Conservation (phyloP, 2,113 vertebrate genomes). For the Malurus elegans region DNA sequence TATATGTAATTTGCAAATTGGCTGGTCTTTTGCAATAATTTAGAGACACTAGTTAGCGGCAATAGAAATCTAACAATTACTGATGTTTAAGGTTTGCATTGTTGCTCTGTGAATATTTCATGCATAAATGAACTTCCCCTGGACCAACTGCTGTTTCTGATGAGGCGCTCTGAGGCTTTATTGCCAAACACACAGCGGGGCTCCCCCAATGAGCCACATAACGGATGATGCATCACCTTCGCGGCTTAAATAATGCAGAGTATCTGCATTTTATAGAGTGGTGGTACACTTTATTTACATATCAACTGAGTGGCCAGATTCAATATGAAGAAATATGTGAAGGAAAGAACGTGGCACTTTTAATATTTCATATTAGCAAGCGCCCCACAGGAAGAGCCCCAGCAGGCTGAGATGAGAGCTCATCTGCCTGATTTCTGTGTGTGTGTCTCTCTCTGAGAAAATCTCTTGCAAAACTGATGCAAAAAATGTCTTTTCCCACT, state of each 20-base stretch:
- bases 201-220: conserved; percentile 83
- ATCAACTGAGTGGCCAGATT: conserved; percentile 77
- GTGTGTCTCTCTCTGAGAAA: background rate
- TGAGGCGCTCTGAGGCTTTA: conserved; percentile 85
- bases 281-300: conserved; percentile 82
- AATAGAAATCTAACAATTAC: conserved; percentile 85
- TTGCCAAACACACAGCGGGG: conserved; percentile 84
- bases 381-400: conserved; percentile 33
- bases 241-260: conserved; percentile 81
- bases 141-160: conserved; percentile 86
- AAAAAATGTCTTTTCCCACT: background rate
- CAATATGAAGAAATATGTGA: conserved; percentile 76
- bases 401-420: background rate
- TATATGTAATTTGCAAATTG: conserved; percentile 85
- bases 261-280: conserved; percentile 66
- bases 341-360: conserved; percentile 56
- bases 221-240: conserved; percentile 79
- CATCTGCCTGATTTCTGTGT: background rate
- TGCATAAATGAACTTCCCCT: conserved; percentile 85
- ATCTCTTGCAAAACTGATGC: background rate
- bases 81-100: conserved; percentile 85
- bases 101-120: conserved; percentile 86
- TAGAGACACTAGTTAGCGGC: conserved; percentile 81
- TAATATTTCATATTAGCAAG: conserved; percentile 75
- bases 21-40: conserved; percentile 84